Evolutionary conservation across 2,797 vertebrate species (phyloP).

Genomic region (Aplochiton taeniatus): DNA sequence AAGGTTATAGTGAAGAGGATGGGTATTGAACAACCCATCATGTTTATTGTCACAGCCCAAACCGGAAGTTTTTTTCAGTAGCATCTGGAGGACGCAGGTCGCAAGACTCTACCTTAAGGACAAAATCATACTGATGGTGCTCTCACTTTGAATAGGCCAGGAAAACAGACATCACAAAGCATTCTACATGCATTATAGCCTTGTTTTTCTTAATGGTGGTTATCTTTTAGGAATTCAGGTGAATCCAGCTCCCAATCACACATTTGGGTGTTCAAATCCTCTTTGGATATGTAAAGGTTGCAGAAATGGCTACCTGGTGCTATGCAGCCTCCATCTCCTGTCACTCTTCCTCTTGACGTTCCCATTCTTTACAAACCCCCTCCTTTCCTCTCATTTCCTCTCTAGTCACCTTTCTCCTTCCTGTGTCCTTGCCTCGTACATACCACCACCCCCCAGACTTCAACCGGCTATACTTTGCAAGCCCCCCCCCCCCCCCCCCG

Average conservation of each 20-base stretch:
- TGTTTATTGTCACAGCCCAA: constrained; percentile 53
- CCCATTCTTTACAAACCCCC: neutral
- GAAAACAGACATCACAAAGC: constrained; percentile 41
- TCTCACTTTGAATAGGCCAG: neutral
- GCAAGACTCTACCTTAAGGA: constrained; percentile 15
- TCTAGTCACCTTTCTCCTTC: constrained; percentile 50
- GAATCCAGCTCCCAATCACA: constrained; percentile 38
- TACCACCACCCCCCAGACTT: constrained; percentile 26
- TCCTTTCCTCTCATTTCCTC: constrained; percentile 1
- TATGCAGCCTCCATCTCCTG: constrained; percentile 1
- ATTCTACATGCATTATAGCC: constrained; percentile 29
- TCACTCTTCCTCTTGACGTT: neutral
- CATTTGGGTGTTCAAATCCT: neutral
- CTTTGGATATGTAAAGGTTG: constrained; percentile 26
- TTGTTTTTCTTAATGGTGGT: constrained; percentile 51
- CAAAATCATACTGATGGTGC: too few species aligned
- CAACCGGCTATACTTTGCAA: constrained; percentile 13
- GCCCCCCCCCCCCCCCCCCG: constrained; percentile 48
- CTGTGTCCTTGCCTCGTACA: constrained; percentile 61
- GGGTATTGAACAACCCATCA: constrained; percentile 49
- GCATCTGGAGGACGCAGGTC: constrained; percentile 28
- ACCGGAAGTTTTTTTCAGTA: constrained; percentile 55
- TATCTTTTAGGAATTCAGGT: constrained; percentile 46
- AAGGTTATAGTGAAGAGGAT: constrained; percentile 29
- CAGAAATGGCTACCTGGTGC: too few species aligned